Evolutionary conservation across 1,140 invertebrate species (phyloP), one percentile per base, ranked within the genome.

Genomic region (Lucilia cuprina): DNA sequence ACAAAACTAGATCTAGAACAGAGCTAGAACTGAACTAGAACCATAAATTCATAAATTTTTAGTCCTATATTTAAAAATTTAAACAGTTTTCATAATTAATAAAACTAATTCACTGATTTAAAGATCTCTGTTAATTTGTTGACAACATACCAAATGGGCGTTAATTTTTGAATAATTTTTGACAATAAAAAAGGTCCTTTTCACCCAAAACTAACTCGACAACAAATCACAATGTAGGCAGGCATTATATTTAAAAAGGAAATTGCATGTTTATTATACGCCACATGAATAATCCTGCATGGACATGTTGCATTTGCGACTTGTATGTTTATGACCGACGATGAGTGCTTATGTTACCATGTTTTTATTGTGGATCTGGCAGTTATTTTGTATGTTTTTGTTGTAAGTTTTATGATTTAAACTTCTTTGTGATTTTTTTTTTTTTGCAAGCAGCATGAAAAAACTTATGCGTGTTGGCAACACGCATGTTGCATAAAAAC

Each of bases 341-440:
- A 70, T 70, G 65, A 70, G 65, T 70, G 21, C 65, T 70, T 70
- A 70, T 70, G 65, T 70, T 70, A 21, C n/a, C 65, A 70, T 19
- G n/a, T 21, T 70, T 19, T 70, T 5, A n/a, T n/a, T 12, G 35
- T 41, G 8, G 35, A 41, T 10, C 14, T 60, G 0, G 12, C 8
- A 17, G 9, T 60, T 60, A n/a, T 60, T 70, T 70, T 7, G 65
- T 2, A 21, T 21, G 8, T 70, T 21, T 70, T 70, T 41, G 3
- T 41, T 41, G 8, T 8, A 41, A 41, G 35, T 41, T 70, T 21
- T 21, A n/a, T 65, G 17, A 19, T 70, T 70, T 70, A 21, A 21
- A 19, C 65, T 70, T 21, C n/a, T 19, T 70, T 70, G 0, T n/a
- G n/a, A 70, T 70, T 70, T 21, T 70, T 70, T 8, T 70, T 8